A percentile compares a stretch with the other conserved stretches of the same genome.
Evolutionary conservation across 2,888 invertebrate species (phyloP).

Genomic region (Lutraria lutraria): DNA sequence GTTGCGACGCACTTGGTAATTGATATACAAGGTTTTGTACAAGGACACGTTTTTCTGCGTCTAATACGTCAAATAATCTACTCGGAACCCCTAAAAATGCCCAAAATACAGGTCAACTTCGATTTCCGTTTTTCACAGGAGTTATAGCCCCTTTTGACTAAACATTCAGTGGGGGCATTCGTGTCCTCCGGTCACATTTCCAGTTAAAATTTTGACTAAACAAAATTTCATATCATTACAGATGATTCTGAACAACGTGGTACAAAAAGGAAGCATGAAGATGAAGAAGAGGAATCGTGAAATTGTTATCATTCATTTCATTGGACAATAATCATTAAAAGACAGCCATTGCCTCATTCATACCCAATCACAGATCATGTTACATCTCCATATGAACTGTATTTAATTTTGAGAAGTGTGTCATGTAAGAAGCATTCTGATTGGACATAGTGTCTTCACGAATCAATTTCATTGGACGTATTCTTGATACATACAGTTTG

Average conservation of each 20-base stretch:
- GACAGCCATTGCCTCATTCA: constrained; percentile 56
- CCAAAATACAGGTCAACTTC: too few species aligned
- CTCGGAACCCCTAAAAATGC: too few species aligned
- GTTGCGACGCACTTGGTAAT: too few species aligned
- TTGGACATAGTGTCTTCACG: constrained; percentile 29
- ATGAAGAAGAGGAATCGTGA: constrained; percentile 74
- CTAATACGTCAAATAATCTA: too few species aligned
- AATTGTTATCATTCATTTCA: constrained; percentile 64
- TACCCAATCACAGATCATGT: constrained; percentile 67
- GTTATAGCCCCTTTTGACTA: too few species aligned
- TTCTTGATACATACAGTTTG: background rate
- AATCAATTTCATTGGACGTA: constrained; percentile 28
- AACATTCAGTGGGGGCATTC: too few species aligned
- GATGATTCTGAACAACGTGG: constrained; percentile 78
- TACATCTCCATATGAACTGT: constrained; percentile 49
- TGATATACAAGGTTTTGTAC: too few species aligned
- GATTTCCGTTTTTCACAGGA: too few species aligned
- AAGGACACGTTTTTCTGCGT: too few species aligned
- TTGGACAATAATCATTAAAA: constrained; percentile 65
- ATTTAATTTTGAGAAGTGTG: constrained; percentile 36
- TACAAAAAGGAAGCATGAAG: constrained; percentile 77
- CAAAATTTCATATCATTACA: constrained; percentile 16
- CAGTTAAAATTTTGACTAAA: too few species aligned
- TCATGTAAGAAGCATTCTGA: constrained; percentile 40
- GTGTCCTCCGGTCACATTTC: too few species aligned